These are phyloP conservation scores for Lasiurus cinereus DNA, from an alignment of 2,113 vertebrate genomes.

Conservation along the genomic window DNA sequence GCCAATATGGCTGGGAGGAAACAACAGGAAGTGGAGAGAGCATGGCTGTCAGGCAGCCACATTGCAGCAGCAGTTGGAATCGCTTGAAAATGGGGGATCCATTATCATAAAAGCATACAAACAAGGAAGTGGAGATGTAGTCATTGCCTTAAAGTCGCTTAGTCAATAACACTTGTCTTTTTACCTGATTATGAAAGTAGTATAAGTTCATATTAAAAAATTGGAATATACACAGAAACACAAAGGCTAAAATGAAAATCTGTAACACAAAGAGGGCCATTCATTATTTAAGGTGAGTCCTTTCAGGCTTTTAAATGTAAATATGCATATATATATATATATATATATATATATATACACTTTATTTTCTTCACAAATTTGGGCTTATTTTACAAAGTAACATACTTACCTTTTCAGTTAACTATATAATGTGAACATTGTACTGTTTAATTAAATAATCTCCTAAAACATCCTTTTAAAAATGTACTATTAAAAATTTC, in stretches of 20 bases:
- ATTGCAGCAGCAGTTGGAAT: background rate
- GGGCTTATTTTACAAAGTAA: background rate
- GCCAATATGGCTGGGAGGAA: background rate
- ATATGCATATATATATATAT: no score
- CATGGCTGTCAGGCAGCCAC: background rate
- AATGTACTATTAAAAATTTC: background rate
- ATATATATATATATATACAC: no score
- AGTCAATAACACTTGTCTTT: slow-evolving; percentile 57
- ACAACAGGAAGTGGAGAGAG: background rate
- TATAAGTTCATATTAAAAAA: background rate
- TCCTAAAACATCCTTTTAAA: background rate
- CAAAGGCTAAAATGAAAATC: slow-evolving; percentile 56
- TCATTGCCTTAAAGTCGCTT: slow-evolving; percentile 55
- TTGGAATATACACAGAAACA: slow-evolving; percentile 47
- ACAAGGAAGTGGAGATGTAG: background rate
- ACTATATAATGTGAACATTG: background rate
- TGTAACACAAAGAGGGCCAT: background rate
- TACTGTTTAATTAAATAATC: background rate
- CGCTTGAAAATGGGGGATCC: slow-evolving; percentile 28
- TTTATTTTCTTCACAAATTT: slow-evolving; percentile 5
- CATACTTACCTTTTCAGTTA: background rate
- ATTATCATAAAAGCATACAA: slow-evolving; percentile 62
- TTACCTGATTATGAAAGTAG: slow-evolving; percentile 54
- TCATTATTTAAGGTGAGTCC: background rate
- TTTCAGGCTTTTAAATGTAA: background rate